These are phyloP conservation scores for Melozone crissalis DNA, from an alignment of 2,113 vertebrate genomes.

Conservation along the genomic window DNA sequence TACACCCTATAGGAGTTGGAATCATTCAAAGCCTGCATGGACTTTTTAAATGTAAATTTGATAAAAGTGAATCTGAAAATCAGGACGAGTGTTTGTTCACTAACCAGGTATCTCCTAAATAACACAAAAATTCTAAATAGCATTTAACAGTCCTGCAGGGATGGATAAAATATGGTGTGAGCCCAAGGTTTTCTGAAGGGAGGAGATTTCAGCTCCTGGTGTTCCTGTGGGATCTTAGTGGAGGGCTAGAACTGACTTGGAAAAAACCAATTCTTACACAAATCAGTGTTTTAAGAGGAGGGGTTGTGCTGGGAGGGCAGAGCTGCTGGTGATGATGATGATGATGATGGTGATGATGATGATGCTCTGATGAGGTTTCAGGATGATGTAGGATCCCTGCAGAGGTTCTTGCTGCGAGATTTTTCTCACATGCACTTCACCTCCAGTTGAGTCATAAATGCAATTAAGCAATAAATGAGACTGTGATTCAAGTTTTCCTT, in stretches of 20 bases:
- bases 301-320: not conserved
- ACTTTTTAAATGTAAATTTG: not conserved
- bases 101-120: not conserved
- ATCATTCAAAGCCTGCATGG: not conserved
- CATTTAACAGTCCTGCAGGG: not conserved
- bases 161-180: not conserved
- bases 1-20: not conserved
- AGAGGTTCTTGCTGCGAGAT: not conserved
- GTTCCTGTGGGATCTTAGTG: not conserved
- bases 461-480: conserved; percentile 24
- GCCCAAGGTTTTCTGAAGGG: not conserved
- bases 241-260: not conserved
- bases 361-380: not conserved
- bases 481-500: conserved; percentile 14
- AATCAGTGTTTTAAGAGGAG: not conserved
- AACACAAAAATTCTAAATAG: not conserved
- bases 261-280: not conserved
- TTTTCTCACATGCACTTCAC: not conserved
- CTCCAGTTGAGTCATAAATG: conserved; percentile 33
- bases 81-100: not conserved
- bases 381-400: not conserved
- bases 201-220: not conserved
- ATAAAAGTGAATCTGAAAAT: not conserved
- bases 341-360: not conserved
- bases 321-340: not conserved